Evolutionary conservation across 2,797 vertebrate genomes (phyloP), one percentile per base, ranked within the genome.

Genomic region (Lepilemur septentrionalis): DNA sequence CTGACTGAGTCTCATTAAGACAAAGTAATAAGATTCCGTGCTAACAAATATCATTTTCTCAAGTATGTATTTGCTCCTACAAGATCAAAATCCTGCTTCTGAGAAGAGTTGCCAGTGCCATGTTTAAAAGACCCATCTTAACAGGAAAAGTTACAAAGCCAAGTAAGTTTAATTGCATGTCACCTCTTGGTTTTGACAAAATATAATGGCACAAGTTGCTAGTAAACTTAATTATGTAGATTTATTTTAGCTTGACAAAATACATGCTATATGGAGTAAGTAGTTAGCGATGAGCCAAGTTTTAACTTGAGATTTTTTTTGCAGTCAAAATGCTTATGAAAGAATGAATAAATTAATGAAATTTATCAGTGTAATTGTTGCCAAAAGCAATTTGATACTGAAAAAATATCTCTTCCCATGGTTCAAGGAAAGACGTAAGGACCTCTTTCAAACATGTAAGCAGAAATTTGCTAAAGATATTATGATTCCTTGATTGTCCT

Each of bases 161-260:
- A 88, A 89, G 78, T 95, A 43, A 88, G 89, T 90, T 78, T 91
- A 95, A 98, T 97, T 98, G 97, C 90, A 95, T 88, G 78, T 96
- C 96, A 97, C 86, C 38, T 98, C 95, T 96, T 97, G 70, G 55
- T 97, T 98, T 98, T 97, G 96, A 98, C 96, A 97, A 94, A 46
- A 91, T 48, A 65, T 97, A 95, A 96, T 98, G 97, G 96, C 96
- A 98, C 78, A 94, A 98, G 96, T 98, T 98, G 87, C 97, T 97
- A 96, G 97, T 97, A 97, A 97, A 98, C 97, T 98, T 98, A 98
- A 98, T 98, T 97, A 98, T 97, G 98, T 94, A 98, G 96, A 98
- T 97, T 97, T 98, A 97, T 98, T 97, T 98, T 98, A 97, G 95
- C 94, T 97, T 89, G 94, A 96, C 96, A 97, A 97, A 97, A 98